These are phyloP conservation scores for Orientallactaga bullata DNA, from an alignment of 2,113 vertebrate species.

Conservation along the genomic window DNA sequence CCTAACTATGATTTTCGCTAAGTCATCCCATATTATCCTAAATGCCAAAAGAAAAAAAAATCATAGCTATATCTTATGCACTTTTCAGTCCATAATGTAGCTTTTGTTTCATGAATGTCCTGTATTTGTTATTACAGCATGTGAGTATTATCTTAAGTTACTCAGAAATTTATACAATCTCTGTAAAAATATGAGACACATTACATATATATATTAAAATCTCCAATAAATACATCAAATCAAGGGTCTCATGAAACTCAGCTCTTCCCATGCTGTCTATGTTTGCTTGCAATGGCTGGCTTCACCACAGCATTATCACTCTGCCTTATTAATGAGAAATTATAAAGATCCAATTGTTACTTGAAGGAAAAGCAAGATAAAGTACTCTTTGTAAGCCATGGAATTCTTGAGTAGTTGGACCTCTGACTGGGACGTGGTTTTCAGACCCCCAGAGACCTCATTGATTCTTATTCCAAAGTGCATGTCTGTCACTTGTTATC, in stretches of 20 bases:
- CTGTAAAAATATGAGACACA: neutral
- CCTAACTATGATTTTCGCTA: neutral
- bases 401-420: neutral
- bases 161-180: neutral
- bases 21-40: neutral
- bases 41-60: neutral
- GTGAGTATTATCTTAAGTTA: neutral
- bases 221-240: slow-evolving; percentile 48
- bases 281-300: neutral
- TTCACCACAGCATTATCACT: neutral
- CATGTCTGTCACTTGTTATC: neutral
- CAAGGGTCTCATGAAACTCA: neutral
- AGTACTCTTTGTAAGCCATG: neutral
- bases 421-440: neutral
- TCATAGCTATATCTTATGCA: neutral
- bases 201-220: neutral
- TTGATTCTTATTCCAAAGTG: neutral
- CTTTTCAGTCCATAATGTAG: neutral
- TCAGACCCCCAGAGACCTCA: rapidly evolving
- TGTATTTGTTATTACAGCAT: neutral
- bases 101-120: neutral
- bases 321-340: neutral
- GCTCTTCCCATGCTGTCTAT: neutral
- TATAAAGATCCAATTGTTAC: neutral
- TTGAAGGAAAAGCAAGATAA: neutral